Evolutionary conservation across 1,140 invertebrate genomes (phyloP), one percentile per base, ranked within the genome.

Genomic region (Bombus cullumanus): DNA sequence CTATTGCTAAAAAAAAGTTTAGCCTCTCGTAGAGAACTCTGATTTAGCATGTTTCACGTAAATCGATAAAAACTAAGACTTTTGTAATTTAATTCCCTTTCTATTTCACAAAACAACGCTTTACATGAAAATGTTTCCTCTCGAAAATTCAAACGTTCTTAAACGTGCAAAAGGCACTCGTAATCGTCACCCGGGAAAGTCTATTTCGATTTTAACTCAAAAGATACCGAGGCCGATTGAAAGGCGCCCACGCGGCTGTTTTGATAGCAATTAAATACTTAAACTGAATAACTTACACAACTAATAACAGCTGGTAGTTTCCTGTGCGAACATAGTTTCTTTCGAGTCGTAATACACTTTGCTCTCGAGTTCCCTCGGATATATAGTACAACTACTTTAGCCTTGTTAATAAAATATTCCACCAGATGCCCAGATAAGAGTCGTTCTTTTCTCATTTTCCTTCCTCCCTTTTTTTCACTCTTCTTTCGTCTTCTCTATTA

Each of bases 371-470:
- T 68, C n/a, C 39, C 18, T 34, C 5, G 34, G 47, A 41, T 81
- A 15, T 25, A 64, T 39, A 31, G 25, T 31, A 57, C 57, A 81
- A 66, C 77, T 74, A 47, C 69, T 39, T 59, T 59, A 66, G 59
- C 12, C 43, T 74, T 31, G 69, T 85, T 85, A 85, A 85, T 81
- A 81, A 85, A 81, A 85, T 85, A 85, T 85, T 74, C 73, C 78
- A 31, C 59, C 69, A 34, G 47, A 34, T 41, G 53, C 34, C 10
- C 43, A 22, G 34, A 34, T 34, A 53, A 78, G 22, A n/a, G 31
- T 34, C n/a, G 25, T 79, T 66, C 66, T 39, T 79, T 75, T 31
- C 75, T 53, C 43, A 37, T 64, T 78, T 78, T 53, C 59, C n/a
- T 62, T 39, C 28, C 15, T 64, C 13, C 9, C 57, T 25, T 34